Percentiles rank a stretch among this genome's conserved stretches.
phyloP scores from a whole-genome alignment of 2,888 invertebrate genomes.

The Melinopterus prodromus region DNA sequence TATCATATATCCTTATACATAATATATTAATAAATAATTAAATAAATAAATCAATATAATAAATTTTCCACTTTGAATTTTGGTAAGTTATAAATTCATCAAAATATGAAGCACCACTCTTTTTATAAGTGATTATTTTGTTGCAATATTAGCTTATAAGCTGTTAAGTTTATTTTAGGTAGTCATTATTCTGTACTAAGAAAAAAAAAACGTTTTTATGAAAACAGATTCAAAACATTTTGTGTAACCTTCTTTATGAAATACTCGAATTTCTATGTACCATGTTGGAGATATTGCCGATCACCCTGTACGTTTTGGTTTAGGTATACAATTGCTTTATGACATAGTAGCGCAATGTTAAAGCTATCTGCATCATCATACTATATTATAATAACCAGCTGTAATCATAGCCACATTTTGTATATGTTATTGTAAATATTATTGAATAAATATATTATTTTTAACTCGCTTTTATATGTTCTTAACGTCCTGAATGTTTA shows the following conservation, averaged over 20 bases:
- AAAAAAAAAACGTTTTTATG: neutral
- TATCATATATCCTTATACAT: neutral
- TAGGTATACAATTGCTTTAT: neutral
- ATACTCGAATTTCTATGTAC: neutral
- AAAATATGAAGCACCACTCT: neutral
- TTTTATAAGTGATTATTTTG: neutral
- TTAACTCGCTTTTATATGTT: neutral
- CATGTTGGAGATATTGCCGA: neutral
- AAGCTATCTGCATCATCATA: neutral
- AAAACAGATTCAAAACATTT: too few species aligned
- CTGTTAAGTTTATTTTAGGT: neutral
- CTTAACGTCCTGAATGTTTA: too few species aligned
- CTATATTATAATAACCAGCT: neutral
- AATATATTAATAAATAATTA: too few species aligned
- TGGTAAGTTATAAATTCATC: too few species aligned
- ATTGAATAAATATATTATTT: neutral
- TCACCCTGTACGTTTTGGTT: neutral
- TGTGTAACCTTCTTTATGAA: neutral
- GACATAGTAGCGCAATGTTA: neutral
- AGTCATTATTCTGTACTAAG: neutral
- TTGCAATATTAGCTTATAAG: neutral
- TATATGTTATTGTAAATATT: slow-evolving; percentile 4
- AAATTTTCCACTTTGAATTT: too few species aligned
- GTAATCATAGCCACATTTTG: neutral
- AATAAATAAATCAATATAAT: too few species aligned